A percentile compares a stretch with the other conserved stretches of the same genome.
Conservation (phyloP, 2,797 vertebrate genomes). For the Gallirallus australis region DNA sequence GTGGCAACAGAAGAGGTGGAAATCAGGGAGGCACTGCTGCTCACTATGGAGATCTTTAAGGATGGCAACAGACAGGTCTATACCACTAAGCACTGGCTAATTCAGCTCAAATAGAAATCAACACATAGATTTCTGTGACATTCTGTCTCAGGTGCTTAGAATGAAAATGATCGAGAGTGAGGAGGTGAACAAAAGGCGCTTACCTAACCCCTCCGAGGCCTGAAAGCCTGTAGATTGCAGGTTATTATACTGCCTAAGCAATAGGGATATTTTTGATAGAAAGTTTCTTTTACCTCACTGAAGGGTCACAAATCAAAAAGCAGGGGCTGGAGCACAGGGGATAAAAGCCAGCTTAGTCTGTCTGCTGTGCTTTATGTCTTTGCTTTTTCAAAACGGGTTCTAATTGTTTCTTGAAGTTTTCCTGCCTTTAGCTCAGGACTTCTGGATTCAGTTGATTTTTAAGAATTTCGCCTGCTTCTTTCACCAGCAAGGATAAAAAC, state of each 20-base stretch:
- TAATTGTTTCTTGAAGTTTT: slow-evolving; percentile 47
- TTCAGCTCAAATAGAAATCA: neutral
- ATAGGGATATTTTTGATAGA: slow-evolving; percentile 28
- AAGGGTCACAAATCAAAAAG: slow-evolving; percentile 31
- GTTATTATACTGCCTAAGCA: slow-evolving; percentile 24
- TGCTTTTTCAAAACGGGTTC: slow-evolving; percentile 32
- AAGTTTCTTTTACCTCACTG: neutral
- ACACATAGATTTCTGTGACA: neutral
- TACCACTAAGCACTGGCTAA: neutral
- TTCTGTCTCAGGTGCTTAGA: neutral
- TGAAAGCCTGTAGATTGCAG: slow-evolving; percentile 32
- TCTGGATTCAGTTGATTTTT: neutral
- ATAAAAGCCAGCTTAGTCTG: slow-evolving; percentile 40
- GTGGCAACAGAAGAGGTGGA: neutral
- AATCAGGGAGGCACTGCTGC: neutral
- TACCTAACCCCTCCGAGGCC: neutral
- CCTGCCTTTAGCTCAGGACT: slow-evolving; percentile 7
- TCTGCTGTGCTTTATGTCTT: slow-evolving; percentile 12
- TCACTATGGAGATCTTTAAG: neutral
- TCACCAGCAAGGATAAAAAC: neutral
- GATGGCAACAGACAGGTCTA: neutral
- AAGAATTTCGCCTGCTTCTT: slow-evolving; percentile 13
- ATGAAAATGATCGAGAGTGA: slow-evolving; percentile 14
- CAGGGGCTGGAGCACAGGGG: neutral
- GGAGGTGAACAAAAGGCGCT: slow-evolving; percentile 1